phyloP scores from a whole-genome alignment of 2,797 vertebrate species.

The Molossus alvarezi region DNA sequence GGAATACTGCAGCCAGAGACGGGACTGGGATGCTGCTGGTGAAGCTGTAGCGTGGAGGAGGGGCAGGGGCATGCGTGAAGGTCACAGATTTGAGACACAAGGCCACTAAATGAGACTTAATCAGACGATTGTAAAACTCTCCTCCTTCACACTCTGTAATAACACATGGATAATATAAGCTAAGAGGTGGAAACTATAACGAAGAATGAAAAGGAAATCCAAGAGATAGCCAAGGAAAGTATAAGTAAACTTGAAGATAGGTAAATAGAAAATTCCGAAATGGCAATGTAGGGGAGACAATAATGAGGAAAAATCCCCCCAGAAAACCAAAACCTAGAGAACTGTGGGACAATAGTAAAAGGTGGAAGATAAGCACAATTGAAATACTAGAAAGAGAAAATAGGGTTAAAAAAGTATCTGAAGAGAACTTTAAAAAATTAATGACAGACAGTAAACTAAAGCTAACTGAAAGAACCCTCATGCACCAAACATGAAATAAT shows the following conservation, averaged over 20 bases:
- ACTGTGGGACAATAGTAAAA: neutral
- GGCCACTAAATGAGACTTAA: neutral
- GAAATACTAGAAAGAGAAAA: neutral
- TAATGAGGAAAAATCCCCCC: neutral
- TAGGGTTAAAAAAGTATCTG: neutral
- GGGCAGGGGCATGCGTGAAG: neutral
- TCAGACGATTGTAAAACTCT: neutral
- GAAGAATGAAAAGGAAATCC: conserved; percentile 4
- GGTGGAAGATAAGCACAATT: neutral
- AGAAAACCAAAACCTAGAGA: neutral
- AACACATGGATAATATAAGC: neutral
- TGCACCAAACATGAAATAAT: neutral
- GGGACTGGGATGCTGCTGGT: neutral
- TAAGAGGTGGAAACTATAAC: neutral
- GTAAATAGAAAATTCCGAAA: neutral
- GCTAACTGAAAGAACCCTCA: neutral
- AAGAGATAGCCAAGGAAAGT: neutral
- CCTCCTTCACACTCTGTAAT: neutral
- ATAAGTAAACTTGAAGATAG: neutral
- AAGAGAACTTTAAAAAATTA: conserved; percentile 32
- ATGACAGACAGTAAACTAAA: neutral
- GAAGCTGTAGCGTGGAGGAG: neutral
- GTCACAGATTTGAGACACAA: neutral
- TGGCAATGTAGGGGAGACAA: neutral
- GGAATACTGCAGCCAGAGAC: neutral